These are phyloP conservation scores for Amaurobius ferox DNA, from an alignment of 2,888 invertebrate species.

Conservation along the genomic window DNA sequence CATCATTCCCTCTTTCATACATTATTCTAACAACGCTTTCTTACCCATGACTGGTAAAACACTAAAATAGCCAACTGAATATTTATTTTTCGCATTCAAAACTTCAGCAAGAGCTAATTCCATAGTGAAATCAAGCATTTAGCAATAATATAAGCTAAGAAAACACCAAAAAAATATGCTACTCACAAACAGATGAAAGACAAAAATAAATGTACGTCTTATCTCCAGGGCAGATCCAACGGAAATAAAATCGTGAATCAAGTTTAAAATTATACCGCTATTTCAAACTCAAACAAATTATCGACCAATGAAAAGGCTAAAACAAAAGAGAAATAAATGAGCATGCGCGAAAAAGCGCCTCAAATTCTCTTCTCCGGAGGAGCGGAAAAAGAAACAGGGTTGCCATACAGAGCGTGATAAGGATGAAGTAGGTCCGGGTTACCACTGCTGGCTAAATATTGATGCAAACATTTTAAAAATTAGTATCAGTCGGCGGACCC, in stretches of 20 bases:
- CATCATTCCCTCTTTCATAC: too few relatives aligned
- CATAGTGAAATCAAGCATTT: constrained; percentile 24
- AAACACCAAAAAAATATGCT: too few relatives aligned
- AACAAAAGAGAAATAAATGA: too few relatives aligned
- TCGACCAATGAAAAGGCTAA: too few relatives aligned
- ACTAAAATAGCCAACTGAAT: constrained; percentile 34
- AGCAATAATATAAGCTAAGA: too few relatives aligned
- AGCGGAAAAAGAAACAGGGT: constrained; percentile 32
- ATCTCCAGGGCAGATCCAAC: too few relatives aligned
- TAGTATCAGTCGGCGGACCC: constrained; percentile 39
- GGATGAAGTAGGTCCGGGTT: constrained; percentile 47
- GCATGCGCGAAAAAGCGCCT: too few relatives aligned
- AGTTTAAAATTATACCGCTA: too few relatives aligned
- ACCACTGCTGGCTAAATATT: constrained; percentile 46
- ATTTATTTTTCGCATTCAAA: constrained; percentile 34
- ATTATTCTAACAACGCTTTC: constrained; percentile 34
- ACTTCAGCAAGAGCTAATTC: constrained; percentile 30
- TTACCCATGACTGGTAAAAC: constrained; percentile 34
- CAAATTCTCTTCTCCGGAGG: constrained; percentile 39
- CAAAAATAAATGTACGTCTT: too few relatives aligned
- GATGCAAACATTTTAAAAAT: constrained; percentile 49
- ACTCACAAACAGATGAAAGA: too few relatives aligned
- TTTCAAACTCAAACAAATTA: too few relatives aligned
- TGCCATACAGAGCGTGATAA: constrained; percentile 74
- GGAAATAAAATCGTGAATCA: too few relatives aligned